These are phyloP conservation scores for Homarus americanus DNA, from an alignment of 1,140 invertebrate species.

Conservation along the genomic window DNA sequence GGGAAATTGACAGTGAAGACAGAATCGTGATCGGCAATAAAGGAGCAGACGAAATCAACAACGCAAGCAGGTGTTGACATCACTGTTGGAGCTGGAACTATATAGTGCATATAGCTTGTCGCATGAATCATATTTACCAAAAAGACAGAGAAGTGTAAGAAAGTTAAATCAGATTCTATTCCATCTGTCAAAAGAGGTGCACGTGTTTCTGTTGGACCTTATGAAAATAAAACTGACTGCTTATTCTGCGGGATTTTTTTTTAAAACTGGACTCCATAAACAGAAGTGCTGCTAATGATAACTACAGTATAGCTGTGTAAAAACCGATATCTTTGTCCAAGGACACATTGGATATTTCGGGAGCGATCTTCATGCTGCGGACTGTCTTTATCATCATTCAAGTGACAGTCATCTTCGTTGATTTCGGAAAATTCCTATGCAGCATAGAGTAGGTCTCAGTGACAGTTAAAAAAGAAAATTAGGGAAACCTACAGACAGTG, in stretches of 20 bases:
- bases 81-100: not conserved
- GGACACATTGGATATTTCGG: constrained; percentile 7
- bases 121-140: constrained; percentile 4
- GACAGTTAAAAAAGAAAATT: constrained; percentile 8
- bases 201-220: not conserved
- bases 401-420: not conserved
- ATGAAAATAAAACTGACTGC: constrained; percentile 9
- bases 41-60: constrained; percentile 8
- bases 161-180: not conserved
- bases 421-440: constrained; percentile 19
- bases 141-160: not conserved
- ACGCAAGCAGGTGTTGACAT: not conserved
- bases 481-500: constrained; percentile 4
- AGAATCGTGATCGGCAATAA: not conserved
- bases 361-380: constrained; percentile 23
- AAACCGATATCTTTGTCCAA: constrained; percentile 14
- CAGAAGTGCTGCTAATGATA: not conserved
- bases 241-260: not conserved
- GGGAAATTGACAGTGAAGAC: not conserved
- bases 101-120: not conserved
- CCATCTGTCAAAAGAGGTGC: constrained; percentile 4
- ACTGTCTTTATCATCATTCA: constrained; percentile 33
- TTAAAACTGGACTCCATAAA: not conserved
- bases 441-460: not conserved
- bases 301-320: constrained; percentile 30